A percentile compares a stretch with the other conserved stretches of the same genome.
Conservation (phyloP, 1,140 invertebrate species). For the Drosophila orosa region DNA sequence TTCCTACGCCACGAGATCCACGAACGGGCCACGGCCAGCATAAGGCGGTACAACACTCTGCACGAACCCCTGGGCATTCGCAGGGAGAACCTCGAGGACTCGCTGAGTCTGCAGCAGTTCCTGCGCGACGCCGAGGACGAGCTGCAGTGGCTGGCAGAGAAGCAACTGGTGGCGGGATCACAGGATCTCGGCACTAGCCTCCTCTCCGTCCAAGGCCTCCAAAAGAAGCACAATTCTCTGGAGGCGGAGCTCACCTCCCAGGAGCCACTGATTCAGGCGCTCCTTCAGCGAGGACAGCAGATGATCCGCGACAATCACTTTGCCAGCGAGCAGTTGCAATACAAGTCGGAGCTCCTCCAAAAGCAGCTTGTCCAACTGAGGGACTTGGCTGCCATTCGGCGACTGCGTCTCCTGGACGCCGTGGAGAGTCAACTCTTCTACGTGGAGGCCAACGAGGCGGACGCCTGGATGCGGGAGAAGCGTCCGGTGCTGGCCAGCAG, state of each 20-base stretch:
- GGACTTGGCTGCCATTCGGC: constrained; percentile 89
- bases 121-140: constrained; percentile 94
- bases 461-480: constrained; percentile 94
- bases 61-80: constrained; percentile 95
- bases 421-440: constrained; percentile 95
- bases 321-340: constrained; percentile 86
- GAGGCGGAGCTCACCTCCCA: constrained; percentile 93
- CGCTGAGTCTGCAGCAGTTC: constrained; percentile 93
- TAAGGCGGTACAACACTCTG: constrained; percentile 91
- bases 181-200: constrained; percentile 90
- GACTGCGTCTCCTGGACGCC: constrained; percentile 90
- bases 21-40: constrained; percentile 88
- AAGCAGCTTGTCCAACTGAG: constrained; percentile 87
- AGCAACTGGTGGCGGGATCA: constrained; percentile 92
- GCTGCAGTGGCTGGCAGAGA: constrained; percentile 93
- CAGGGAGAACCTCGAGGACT: constrained; percentile 95
- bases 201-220: constrained; percentile 96
- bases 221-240: constrained; percentile 96
- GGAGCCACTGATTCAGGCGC: constrained; percentile 91
- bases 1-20: constrained; percentile 94
- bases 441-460: constrained; percentile 93
- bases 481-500: constrained; percentile 89
- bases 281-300: constrained; percentile 89
- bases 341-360: constrained; percentile 87
- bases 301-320: constrained; percentile 94